Evolutionary conservation across 2,797 vertebrate genomes (phyloP), one percentile per base, ranked within the genome.

Genomic region (Sylvilagus floridanus): DNA sequence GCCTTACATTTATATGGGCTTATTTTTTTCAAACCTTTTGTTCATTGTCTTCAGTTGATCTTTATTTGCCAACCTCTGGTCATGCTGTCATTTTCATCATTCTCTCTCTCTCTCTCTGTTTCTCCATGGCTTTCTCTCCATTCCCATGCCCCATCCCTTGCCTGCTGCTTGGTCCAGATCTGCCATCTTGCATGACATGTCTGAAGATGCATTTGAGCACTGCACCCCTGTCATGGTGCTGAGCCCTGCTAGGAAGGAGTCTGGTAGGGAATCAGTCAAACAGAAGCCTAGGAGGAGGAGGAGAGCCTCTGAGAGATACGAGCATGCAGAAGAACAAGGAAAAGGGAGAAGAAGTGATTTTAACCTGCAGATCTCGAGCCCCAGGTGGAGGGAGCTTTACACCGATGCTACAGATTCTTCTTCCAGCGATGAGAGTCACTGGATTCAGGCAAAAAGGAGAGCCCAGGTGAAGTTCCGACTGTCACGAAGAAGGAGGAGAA

Each of bases 221-320:
- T 96, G 96, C 96, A 98, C 98, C 94, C 97, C 98, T 95, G 97
- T 98, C 95, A 97, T 98, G 93, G 97, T 98, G 91, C 97, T 98
- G 96, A 98, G 96, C 81, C 96, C 97, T 96, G 88, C 97, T 98
- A 97, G 97, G 97, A 98, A 97, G 97, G 98, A 98, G 86, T 92
- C 91, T 94, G 97, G 97, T 97, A 99, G 99, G 97, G 99, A 99
- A 95, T 98, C 98, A 96, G 98, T 99, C 96, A 99, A 99, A 97
- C 98, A 98, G 35, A 99, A 98, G 76, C 97, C 99, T 98, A 98
- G 98, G 62, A 99, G 98, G 94, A 99, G 98, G 97, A 98, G 94
- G 90, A 98, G 96, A 96, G 97, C 97, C 96, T 98, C 98, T 95
- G 90, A 98, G 54, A 96, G 97, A 97, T 87, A 96, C 35, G 97